Base-by-base conservation (phyloP, 2,888 invertebrate genomes). In the Drosophila paramelanica region DNA sequence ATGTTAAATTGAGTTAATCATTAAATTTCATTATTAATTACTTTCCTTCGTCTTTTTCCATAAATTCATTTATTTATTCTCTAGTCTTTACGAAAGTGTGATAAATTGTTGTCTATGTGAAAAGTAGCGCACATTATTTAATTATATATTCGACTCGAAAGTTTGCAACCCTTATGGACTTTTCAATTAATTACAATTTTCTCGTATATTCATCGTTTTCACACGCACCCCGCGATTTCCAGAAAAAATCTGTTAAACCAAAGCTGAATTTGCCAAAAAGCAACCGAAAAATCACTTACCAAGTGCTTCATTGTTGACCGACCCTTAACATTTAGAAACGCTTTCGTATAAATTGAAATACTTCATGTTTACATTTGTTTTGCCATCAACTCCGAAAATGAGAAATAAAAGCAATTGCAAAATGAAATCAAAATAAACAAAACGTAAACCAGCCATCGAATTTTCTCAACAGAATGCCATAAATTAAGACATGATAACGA, bases 401-500 rank as follows among this genome's bases (percentile, higher is more conserved):
- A 49, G 38, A 49, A 33, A 14, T 47, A 39, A 46, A 47, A 20
- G 13, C 11, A 38, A 43, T 41, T 31, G 36, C 17, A 17, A 61
- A 61, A 33, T 41, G n/a, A 14, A 66, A 57, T 58, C 41, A 59
- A 61, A 56, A 36, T 45, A 51, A 62, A 61, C 33, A 56, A 68
- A 57, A 55, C 60, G 25, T 66, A 59, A 51, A 68, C 46, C 66
- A 52, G 52, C 68, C 68, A 69, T 66, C 45, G 52, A 69, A 59
- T 66, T 67, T 41, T 47, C 8, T 17, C 47, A 65, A 61, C 60
- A 50, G 36, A 38, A 46, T 20, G 50, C 11, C 23, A 75, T 72
- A 65, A 77, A 75, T 75, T 61, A 77, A 67, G 51, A 72, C 67
- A 53, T 53, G 42, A 36, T 14, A 49, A 67, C 27, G 42, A 59